These are phyloP conservation scores for Vandiemenella viatica DNA, from an alignment of 2,888 invertebrate species.

Conservation along the genomic window DNA sequence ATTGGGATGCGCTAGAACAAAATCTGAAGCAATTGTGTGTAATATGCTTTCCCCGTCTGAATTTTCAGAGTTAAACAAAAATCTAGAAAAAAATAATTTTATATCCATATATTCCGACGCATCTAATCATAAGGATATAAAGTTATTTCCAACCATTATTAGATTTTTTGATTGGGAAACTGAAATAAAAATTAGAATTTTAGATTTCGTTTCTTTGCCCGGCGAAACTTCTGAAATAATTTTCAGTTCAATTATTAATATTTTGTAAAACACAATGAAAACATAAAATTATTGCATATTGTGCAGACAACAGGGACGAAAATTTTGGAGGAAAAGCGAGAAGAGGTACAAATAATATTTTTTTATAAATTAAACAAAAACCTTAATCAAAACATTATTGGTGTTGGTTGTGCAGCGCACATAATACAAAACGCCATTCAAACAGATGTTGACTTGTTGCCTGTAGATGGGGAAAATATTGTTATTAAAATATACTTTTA, in stretches of 20 bases:
- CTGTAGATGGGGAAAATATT: constrained; percentile 22
- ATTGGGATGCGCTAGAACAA: no score
- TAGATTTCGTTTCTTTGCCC: neutral
- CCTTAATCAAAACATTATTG: constrained; percentile 1
- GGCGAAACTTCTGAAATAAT: neutral
- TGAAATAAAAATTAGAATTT: neutral
- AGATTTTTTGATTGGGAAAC: neutral
- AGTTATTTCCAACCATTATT: neutral
- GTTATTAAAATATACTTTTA: constrained; percentile 23
- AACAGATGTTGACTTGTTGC: constrained; percentile 22
- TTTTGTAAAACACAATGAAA: neutral
- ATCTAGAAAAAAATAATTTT: no score
- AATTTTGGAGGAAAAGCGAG: constrained; percentile 2
- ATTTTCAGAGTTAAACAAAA: no score
- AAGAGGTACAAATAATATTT: constrained; percentile 2
- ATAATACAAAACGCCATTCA: no score
- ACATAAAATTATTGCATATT: neutral
- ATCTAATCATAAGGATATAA: no score
- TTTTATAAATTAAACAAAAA: constrained; percentile 2
- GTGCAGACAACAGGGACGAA: no score
- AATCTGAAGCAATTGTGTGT: no score
- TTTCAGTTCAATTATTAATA: neutral
- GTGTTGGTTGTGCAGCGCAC: no score
- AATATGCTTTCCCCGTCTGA: no score
- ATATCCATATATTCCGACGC: no score